These are phyloP conservation scores for Acipenser oxyrinchus DNA, from an alignment of 2,797 vertebrate species.

Conservation along the genomic window DNA sequence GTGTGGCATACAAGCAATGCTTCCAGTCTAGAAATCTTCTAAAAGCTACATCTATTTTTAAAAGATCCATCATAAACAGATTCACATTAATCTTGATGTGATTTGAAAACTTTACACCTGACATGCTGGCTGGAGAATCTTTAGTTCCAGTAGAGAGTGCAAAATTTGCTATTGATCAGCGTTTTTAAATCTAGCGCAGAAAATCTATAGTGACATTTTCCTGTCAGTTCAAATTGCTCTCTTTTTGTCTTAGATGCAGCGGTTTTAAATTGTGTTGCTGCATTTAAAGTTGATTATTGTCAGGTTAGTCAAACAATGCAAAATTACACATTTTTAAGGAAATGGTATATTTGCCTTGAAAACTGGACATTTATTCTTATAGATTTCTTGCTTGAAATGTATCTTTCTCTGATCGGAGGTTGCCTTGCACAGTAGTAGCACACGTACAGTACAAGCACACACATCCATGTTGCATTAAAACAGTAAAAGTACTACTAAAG, in stretches of 20 bases:
- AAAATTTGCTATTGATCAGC: slow-evolving; percentile 60
- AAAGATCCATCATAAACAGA: slow-evolving; percentile 62
- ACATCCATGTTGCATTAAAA: too few species aligned
- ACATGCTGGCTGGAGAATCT: slow-evolving; percentile 52
- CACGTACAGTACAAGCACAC: too few species aligned
- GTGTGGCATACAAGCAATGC: not conserved
- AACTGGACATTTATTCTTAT: too few species aligned
- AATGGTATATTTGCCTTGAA: too few species aligned
- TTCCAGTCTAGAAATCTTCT: slow-evolving; percentile 35
- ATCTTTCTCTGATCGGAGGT: too few species aligned
- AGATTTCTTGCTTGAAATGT: too few species aligned
- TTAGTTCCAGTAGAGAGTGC: slow-evolving; percentile 42
- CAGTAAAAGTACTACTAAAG: too few species aligned
- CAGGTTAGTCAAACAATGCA: slow-evolving; percentile 15
- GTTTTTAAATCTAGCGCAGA: slow-evolving; percentile 54
- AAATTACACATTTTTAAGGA: not conserved
- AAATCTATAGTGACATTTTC: slow-evolving; percentile 68
- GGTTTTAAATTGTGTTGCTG: slow-evolving; percentile 5
- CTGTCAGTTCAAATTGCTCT: slow-evolving; percentile 42
- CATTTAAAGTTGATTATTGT: slow-evolving; percentile 13
- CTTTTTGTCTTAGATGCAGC: slow-evolving; percentile 28
- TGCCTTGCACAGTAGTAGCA: too few species aligned
- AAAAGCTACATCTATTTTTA: slow-evolving; percentile 38
- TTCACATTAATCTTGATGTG: slow-evolving; percentile 59
- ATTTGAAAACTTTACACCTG: slow-evolving; percentile 35